A percentile compares a stretch with the other conserved stretches of the same genome.
Conservation (phyloP, 2,113 vertebrate species). For the Acanthisitta chloris region DNA sequence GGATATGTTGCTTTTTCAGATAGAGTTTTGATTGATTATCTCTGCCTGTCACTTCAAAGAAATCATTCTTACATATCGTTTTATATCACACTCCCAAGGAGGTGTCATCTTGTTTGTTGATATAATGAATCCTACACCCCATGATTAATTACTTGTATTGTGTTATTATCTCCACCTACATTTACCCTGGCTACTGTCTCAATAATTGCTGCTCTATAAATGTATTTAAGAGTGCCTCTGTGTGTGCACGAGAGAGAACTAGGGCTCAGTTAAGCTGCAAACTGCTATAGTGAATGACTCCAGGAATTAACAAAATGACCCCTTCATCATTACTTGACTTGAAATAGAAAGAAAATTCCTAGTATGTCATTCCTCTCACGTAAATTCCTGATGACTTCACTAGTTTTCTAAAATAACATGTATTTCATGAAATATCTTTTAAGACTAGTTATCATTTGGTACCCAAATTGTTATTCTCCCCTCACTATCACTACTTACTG, state of each 20-base stretch:
- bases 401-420: background rate
- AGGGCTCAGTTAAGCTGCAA: background rate
- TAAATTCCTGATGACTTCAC: background rate
- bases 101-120: slow-evolving; percentile 63
- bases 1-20: background rate
- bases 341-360: background rate
- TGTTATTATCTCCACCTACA: slow-evolving; percentile 46
- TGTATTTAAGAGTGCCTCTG: background rate
- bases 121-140: slow-evolving; percentile 46
- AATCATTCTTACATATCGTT: slow-evolving; percentile 55
- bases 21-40: slow-evolving; percentile 45
- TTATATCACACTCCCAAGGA: slow-evolving; percentile 46
- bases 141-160: slow-evolving; percentile 59
- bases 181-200: slow-evolving; percentile 25
- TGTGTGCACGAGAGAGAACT: background rate
- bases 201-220: slow-evolving; percentile 35
- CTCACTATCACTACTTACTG: background rate
- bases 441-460: background rate
- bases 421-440: background rate
- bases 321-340: background rate
- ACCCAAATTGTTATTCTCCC: background rate
- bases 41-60: slow-evolving; percentile 45
- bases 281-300: background rate
- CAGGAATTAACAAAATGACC: slow-evolving; percentile 18
- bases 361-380: background rate